Conservation (phyloP, 1,140 invertebrate species). For the Drosophila jambulina region DNA sequence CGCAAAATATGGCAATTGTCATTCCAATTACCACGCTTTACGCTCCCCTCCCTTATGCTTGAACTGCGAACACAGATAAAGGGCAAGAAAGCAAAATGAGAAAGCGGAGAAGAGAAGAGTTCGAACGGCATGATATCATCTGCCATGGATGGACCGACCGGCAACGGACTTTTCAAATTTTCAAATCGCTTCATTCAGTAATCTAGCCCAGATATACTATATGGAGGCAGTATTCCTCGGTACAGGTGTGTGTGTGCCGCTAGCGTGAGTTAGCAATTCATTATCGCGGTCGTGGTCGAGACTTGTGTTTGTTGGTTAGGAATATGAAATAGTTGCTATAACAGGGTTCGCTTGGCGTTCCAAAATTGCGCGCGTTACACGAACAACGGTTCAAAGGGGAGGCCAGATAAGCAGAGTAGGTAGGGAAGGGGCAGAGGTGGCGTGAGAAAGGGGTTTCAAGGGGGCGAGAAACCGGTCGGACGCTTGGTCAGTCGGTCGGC, state of each 20-base stretch:
- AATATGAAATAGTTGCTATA: conserved; percentile 23
- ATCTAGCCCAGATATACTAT: conserved; percentile 16
- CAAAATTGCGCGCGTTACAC: conserved; percentile 22
- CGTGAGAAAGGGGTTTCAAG: not conserved
- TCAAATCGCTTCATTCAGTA: conserved; percentile 14
- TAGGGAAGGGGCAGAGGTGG: not conserved
- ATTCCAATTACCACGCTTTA: conserved; percentile 15
- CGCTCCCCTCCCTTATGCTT: not conserved
- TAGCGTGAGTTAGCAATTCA: conserved; percentile 51
- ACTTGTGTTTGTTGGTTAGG: conserved; percentile 31
- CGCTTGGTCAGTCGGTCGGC: conserved; percentile 2
- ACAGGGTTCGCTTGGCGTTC: conserved; percentile 1
- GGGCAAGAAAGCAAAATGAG: not conserved
- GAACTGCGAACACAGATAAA: not conserved
- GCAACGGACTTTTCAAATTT: conserved; percentile 1
- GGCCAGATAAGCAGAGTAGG: not conserved
- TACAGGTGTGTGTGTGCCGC: not conserved
- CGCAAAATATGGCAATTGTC: conserved; percentile 17
- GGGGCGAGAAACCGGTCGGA: conserved; percentile 17
- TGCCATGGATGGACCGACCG: not conserved
- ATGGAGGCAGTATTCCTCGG: not conserved
- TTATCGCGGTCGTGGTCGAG: conserved; percentile 34
- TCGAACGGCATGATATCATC: conserved; percentile 33
- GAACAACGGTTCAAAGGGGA: conserved; percentile 10
- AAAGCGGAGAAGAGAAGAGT: conserved; percentile 6